Conservation (phyloP, 1,140 invertebrate genomes). For the Drosophila burlai region DNA sequence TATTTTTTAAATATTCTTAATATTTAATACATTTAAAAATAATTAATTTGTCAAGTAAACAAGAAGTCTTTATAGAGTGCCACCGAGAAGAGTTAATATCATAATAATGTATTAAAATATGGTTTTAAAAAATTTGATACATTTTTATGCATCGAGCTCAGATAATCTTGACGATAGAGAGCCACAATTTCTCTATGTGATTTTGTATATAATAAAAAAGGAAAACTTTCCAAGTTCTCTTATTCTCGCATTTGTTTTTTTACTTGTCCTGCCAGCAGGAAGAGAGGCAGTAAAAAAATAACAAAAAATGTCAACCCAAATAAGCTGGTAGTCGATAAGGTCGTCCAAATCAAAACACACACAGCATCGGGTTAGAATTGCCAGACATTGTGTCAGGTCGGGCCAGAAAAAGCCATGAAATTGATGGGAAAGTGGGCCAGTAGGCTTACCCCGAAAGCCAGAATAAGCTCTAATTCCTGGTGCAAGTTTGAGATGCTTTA, state of each 20-base stretch:
- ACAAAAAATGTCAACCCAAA: slow-evolving; percentile 60
- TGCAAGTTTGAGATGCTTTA: slow-evolving; percentile 3
- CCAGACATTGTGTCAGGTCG: slow-evolving; percentile 7
- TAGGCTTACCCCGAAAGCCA: slow-evolving; percentile 5
- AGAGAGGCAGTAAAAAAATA: slow-evolving; percentile 25
- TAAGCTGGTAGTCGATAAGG: slow-evolving; percentile 69
- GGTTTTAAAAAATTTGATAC: neutral
- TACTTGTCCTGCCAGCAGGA: slow-evolving; percentile 2
- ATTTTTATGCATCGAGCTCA: neutral
- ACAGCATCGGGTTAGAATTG: slow-evolving; percentile 51
- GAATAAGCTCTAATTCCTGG: slow-evolving; percentile 36
- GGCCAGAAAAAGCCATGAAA: slow-evolving; percentile 1
- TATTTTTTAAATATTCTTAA: neutral
- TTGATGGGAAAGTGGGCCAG: slow-evolving; percentile 6
- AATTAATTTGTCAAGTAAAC: neutral
- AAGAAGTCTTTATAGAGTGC: too few relatives aligned
- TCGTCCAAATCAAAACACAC: slow-evolving; percentile 72
- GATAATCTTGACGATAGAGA: neutral
- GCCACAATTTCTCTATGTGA: slow-evolving; percentile 2
- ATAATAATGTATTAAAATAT: neutral
- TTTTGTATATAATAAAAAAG: neutral
- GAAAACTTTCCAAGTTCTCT: neutral
- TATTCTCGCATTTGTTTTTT: slow-evolving; percentile 19
- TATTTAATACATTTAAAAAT: neutral
- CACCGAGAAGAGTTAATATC: too few relatives aligned